Conservation (phyloP, 2,113 vertebrate genomes). For the Boleophthalmus pectinirostris region DNA sequence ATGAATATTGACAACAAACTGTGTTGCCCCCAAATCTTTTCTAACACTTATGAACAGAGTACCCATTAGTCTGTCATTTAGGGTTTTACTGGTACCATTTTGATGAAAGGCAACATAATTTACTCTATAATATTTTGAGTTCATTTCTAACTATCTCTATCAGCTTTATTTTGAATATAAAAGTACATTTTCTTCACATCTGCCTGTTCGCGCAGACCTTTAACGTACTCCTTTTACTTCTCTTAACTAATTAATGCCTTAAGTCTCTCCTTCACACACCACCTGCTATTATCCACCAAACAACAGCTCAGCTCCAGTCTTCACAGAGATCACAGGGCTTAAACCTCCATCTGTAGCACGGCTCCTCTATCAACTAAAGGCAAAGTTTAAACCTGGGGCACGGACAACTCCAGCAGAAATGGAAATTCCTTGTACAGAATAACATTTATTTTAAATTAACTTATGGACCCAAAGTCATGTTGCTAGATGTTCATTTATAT, state of each 20-base stretch:
- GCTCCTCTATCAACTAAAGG: slow-evolving; percentile 50
- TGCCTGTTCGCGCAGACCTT: slow-evolving; percentile 16
- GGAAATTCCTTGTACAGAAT: slow-evolving; percentile 11
- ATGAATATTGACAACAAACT: slow-evolving; percentile 74
- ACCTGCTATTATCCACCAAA: slow-evolving; percentile 56
- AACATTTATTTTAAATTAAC: background rate
- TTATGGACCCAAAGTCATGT: background rate
- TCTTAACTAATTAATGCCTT: slow-evolving; percentile 43
- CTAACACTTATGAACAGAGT: slow-evolving; percentile 1
- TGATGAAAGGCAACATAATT: background rate
- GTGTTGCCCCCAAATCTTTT: slow-evolving; percentile 68
- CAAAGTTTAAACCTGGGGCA: slow-evolving; percentile 52
- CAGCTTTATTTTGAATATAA: background rate
- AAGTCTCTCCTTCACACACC: slow-evolving; percentile 35
- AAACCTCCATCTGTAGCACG: slow-evolving; percentile 69
- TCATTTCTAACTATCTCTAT: background rate
- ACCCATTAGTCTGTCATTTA: background rate
- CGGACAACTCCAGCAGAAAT: slow-evolving; percentile 18
- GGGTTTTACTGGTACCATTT: background rate
- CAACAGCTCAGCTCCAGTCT: slow-evolving; percentile 44
- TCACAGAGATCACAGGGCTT: slow-evolving; percentile 62
- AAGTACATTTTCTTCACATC: slow-evolving; percentile 17
- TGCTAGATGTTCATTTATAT: background rate
- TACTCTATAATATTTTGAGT: background rate
- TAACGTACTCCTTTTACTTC: slow-evolving; percentile 5